Base-by-base conservation (phyloP, 1,140 invertebrate species). In the Sminthurides bifidus region DNA sequence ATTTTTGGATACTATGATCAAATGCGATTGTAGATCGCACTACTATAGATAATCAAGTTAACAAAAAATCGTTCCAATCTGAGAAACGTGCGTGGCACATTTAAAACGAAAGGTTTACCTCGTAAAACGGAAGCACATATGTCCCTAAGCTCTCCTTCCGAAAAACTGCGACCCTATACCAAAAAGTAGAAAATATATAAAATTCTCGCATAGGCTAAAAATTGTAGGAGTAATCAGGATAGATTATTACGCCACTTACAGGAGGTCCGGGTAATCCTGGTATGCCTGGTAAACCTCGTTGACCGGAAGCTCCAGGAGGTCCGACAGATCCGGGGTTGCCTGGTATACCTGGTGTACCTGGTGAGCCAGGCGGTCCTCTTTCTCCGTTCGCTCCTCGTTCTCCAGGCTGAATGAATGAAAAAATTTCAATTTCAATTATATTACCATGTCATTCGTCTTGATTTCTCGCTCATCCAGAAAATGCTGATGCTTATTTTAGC, bases 221-320 rank as follows among this genome's bases (percentile, higher is more conserved):
- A 33, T 40, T 43, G 30, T 52, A n/a, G n/a, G n/a, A n/a, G n/a
- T n/a, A n/a, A n/a, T n/a, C n/a, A n/a, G 24, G 19, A 54, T 37
- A 52, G 33, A 21, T 35, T 15, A n/a, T n/a, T 53, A 53, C 8
- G 4, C 15, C 29, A 49, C 58, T 66, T 68, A 73, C 72, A 15
- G 57, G 70, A 31, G 68, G 60, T 31, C 76, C 76, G 49, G 72
- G 78, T 33, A 82, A 68, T 38, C 85, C 76, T 21, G 71, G 70
- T 55, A 68, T 65, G 53, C 77, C 77, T 23, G 70, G 68, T 50
- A 71, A 70, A 17, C 74, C 72, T 49, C 68, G 64, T 3, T 69
- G 43, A 21, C 76, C 75, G 24, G 71, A 66, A 12, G 68, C 55
- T n/a, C 76, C 76, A 70, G 69, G 62, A 48, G 67, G 63, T 24